Conservation (phyloP, 1,140 invertebrate species). For the Telenomus remus region DNA sequence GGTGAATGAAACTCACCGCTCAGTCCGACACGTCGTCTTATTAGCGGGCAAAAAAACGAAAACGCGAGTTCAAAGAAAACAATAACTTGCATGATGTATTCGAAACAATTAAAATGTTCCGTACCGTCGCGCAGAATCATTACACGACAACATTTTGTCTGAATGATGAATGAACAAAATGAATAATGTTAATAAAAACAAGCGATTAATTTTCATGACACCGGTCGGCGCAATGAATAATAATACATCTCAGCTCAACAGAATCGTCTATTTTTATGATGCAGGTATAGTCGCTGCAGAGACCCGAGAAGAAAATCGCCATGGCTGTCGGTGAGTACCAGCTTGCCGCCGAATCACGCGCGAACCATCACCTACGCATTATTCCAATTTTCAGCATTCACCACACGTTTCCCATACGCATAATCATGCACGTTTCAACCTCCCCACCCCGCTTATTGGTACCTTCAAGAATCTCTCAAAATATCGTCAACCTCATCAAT, state of each 20-base stretch:
- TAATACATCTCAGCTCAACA: conserved; percentile 36
- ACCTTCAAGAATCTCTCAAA: conserved; percentile 52
- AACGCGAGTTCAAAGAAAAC: background rate
- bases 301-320: conserved; percentile 56
- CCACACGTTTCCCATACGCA: conserved; percentile 61
- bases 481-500: conserved; percentile 31
- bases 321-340: conserved; percentile 70
- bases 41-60: background rate
- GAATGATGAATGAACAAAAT: too few relatives aligned
- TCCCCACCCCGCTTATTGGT: conserved; percentile 51
- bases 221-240: conserved; percentile 22
- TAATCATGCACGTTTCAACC: conserved; percentile 61
- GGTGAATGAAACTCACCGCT: conserved; percentile 66
- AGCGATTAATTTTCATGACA: conserved; percentile 43
- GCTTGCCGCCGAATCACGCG: conserved; percentile 56
- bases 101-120: background rate
- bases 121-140: too few relatives aligned
- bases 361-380: conserved; percentile 61
- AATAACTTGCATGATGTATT: background rate
- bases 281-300: conserved; percentile 49
- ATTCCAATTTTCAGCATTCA: conserved; percentile 55
- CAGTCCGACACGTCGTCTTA: background rate
- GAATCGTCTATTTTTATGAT: conserved; percentile 58
- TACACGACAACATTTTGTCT: too few relatives aligned
- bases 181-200: conserved; percentile 2